A percentile compares a stretch with the other conserved stretches of the same genome.
phyloP scores from a whole-genome alignment of 2,888 invertebrate species.

The Dromius quadrimaculatus region DNA sequence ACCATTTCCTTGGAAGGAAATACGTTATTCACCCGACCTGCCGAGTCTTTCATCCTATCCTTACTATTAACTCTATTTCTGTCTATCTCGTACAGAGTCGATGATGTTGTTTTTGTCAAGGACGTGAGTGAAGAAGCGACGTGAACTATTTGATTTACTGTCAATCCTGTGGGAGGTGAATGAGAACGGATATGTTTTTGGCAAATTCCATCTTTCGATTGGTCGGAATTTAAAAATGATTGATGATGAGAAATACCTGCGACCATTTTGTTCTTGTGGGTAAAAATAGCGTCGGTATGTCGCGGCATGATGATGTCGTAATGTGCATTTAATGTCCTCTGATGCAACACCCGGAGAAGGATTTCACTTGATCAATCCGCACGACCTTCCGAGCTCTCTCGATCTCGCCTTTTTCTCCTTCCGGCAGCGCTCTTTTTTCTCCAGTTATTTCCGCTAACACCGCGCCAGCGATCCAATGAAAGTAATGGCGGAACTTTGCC shows the following conservation, averaged over 20 bases:
- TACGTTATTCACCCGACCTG: constrained; percentile 37
- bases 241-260: too few relatives aligned
- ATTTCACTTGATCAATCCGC: constrained; percentile 11
- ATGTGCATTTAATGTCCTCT: constrained; percentile 32
- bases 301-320: not conserved
- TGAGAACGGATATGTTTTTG: constrained; percentile 15
- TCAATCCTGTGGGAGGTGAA: constrained; percentile 7
- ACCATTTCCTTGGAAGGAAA: constrained; percentile 35
- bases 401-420: constrained; percentile 1
- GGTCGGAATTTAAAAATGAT: too few relatives aligned
- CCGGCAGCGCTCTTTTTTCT: constrained; percentile 17
- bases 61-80: not conserved
- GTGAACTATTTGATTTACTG: constrained; percentile 36
- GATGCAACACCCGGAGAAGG: not conserved
- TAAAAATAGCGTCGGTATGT: too few relatives aligned
- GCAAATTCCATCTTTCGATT: too few relatives aligned
- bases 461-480: constrained; percentile 53
- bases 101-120: not conserved
- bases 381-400: not conserved
- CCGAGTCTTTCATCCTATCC: constrained; percentile 19
- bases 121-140: constrained; percentile 6
- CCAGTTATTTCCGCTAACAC: constrained; percentile 46
- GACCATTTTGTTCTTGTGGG: too few relatives aligned
- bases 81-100: not conserved
- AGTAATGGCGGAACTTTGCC: constrained; percentile 54